Evolutionary conservation across 2,113 vertebrate genomes (phyloP).

Genomic region (Megaptera novaeangliae): DNA sequence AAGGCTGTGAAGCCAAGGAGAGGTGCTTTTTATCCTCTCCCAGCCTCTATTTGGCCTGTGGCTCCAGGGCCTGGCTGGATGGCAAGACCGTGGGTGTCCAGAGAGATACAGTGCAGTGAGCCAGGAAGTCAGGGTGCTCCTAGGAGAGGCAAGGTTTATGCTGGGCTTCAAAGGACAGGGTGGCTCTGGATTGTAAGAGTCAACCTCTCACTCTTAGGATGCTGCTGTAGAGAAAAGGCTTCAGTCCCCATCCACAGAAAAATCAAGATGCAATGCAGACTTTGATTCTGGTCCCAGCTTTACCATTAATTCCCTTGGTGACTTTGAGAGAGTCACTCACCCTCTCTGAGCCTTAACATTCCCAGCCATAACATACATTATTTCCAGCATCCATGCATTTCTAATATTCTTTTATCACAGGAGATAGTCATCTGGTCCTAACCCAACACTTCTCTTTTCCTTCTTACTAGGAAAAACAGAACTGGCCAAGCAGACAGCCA

Average conservation of each 20-base stretch:
- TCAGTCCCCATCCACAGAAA: background rate
- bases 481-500: constrained; percentile 96
- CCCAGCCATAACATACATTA: background rate
- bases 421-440: background rate
- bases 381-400: background rate
- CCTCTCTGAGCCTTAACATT: background rate
- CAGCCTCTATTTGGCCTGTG: background rate
- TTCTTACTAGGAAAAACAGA: constrained; percentile 92
- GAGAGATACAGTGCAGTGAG: background rate
- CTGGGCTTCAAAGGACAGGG: background rate
- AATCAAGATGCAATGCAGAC: background rate
- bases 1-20: background rate
- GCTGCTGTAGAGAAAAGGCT: background rate
- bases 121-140: background rate
- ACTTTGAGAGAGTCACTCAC: background rate
- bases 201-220: background rate
- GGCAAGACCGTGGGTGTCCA: background rate
- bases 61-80: background rate
- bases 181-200: background rate
- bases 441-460: background rate
- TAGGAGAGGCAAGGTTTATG: background rate
- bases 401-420: background rate
- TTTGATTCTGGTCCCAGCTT: background rate
- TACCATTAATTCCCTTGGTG: background rate
- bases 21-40: background rate